These are phyloP conservation scores for Celastrina argiolus DNA, from an alignment of 2,888 invertebrate species.

Conservation along the genomic window DNA sequence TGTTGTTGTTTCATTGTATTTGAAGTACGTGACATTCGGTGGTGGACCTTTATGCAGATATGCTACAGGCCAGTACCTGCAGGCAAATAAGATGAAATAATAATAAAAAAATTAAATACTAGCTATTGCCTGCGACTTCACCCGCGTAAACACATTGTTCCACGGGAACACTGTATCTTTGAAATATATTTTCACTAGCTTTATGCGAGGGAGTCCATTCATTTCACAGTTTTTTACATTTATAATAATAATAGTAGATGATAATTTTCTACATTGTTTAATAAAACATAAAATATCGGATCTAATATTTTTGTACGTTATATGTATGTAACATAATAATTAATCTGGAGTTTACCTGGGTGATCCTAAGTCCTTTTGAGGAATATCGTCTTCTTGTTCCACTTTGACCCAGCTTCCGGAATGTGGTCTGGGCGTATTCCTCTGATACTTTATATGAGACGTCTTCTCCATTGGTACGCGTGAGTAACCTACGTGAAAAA, in stretches of 20 bases:
- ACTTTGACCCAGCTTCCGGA: constrained; percentile 62
- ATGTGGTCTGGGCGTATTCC: constrained; percentile 54
- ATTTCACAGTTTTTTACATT: too few relatives aligned
- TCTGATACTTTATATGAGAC: constrained; percentile 58
- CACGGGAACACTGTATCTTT: too few relatives aligned
- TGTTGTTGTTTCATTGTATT: constrained; percentile 55
- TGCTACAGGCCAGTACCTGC: constrained; percentile 86
- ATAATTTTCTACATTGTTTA: too few relatives aligned
- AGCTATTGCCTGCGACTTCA: too few relatives aligned
- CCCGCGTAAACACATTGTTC: too few relatives aligned
- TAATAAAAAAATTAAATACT: too few relatives aligned
- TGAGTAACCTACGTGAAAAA: constrained; percentile 52
- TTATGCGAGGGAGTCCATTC: too few relatives aligned
- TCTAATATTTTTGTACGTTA: neutral
- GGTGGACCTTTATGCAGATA: constrained; percentile 89
- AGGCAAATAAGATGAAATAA: constrained; percentile 28
- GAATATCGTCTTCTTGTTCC: constrained; percentile 52
- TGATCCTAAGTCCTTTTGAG: constrained; percentile 63
- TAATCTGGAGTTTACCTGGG: constrained; percentile 49
- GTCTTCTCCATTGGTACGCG: constrained; percentile 58
- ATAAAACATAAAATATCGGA: neutral
- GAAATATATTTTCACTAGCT: too few relatives aligned
- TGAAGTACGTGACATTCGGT: constrained; percentile 82
- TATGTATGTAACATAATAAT: neutral
- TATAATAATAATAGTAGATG: too few relatives aligned